These are phyloP conservation scores for Toxostoma redivivum DNA, from an alignment of 2,113 vertebrate genomes.

Conservation along the genomic window DNA sequence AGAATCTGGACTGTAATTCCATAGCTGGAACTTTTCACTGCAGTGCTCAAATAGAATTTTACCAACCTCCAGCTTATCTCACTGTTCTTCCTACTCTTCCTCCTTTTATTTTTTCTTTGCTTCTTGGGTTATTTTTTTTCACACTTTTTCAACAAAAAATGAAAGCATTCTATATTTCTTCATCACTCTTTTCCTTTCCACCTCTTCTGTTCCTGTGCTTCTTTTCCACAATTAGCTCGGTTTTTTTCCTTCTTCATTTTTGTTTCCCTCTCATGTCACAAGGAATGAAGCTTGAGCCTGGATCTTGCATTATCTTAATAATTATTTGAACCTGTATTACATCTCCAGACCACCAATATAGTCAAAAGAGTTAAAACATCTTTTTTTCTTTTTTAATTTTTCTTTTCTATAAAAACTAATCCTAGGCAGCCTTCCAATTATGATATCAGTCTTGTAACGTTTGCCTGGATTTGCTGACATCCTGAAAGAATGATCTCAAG, in stretches of 20 bases:
- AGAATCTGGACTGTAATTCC: constrained; percentile 9
- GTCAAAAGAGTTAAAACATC: neutral
- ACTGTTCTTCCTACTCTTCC: neutral
- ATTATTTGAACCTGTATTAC: neutral
- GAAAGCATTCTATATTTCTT: neutral
- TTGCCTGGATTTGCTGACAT: constrained; percentile 38
- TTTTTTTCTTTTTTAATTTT: neutral
- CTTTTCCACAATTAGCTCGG: neutral
- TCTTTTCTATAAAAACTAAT: neutral
- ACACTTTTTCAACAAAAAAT: neutral
- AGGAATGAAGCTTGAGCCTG: neutral
- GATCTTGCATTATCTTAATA: neutral
- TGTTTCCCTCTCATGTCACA: neutral
- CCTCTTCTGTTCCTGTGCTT: neutral
- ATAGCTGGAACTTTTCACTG: neutral
- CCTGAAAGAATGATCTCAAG: constrained; percentile 9
- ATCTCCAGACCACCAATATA: neutral
- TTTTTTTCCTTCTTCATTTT: neutral
- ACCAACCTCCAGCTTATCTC: neutral
- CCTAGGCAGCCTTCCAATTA: constrained; percentile 29
- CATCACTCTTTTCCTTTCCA: neutral
- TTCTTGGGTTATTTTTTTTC: neutral
- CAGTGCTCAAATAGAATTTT: neutral
- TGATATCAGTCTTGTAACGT: constrained; percentile 18
- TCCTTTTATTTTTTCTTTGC: neutral